Evolutionary conservation across 2,888 invertebrate genomes (phyloP), one percentile per base, ranked within the genome.

Genomic region (Euplagia quadripunctaria): DNA sequence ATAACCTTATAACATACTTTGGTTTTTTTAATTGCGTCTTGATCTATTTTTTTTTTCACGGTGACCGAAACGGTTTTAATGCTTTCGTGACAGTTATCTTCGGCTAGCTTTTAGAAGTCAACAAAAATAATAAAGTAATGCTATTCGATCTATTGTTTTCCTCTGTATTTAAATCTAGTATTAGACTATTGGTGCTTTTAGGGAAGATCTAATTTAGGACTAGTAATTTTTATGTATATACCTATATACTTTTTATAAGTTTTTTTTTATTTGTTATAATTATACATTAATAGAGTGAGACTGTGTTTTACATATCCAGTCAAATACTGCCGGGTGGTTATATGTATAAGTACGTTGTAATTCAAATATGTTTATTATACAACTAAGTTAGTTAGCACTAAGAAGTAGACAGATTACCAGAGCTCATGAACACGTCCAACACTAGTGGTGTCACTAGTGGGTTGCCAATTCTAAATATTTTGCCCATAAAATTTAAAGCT

Each of bases 1-100:
- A 31, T 31, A 31, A 31, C 79, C 81, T 74, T 58, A n/a, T 43
- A 55, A 52, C 41, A 42, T 41, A n/a, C 49, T 69, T 17, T 1
- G 8, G 8, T 12, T 49, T 20, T 49, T 42, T 69, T 46, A 43
- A 20, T 31, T 58, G 58, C 58, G 31, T 65, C n/a, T n/a, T 64
- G n/a, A 64, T 46, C 43, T 4, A 43, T 31, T 31, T 31, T 31
- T 31, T 65, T n/a, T 46, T 64, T 65, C n/a, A 12, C 65, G 1
- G 11, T 65, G 9, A 65, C 64, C 42, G 58, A 16, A 1, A 31
- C 31, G 31, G 64, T 17, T 46, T 31, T 55, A 68, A 68, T 42
- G 20, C 4, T 66, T 31, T 41, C 31, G 14, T 31, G 20, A 52
- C 52, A 14, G 51, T 64, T 64, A 64, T 51, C 31, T 51, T 70